A percentile compares a stretch with the other conserved stretches of the same genome.
Evolutionary conservation across 2,888 invertebrate genomes (phyloP).

Genomic region (Rotaria socialis): DNA sequence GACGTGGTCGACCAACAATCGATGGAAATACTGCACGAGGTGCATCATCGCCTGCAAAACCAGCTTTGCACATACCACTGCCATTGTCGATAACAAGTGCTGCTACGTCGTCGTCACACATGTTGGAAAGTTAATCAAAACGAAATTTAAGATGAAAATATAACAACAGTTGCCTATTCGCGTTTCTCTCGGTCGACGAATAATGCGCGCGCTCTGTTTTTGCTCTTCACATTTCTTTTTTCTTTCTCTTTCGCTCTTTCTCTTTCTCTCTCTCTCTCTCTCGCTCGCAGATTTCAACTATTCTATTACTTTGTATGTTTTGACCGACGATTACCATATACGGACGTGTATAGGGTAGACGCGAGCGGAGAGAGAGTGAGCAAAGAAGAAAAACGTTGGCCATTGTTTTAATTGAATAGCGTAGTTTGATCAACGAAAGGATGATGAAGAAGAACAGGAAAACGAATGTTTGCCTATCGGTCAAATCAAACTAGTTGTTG

Average conservation of each 20-base stretch:
- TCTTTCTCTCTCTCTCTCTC: not conserved
- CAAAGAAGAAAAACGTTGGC: not conserved
- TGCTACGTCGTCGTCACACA: slow-evolving; percentile 47
- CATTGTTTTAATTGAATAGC: slow-evolving; percentile 11
- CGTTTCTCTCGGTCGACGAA: too few species aligned
- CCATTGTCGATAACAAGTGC: slow-evolving; percentile 47
- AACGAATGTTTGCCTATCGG: not conserved
- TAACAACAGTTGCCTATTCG: not conserved
- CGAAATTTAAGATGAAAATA: not conserved
- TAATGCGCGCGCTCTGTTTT: too few species aligned
- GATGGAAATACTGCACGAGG: slow-evolving; percentile 47
- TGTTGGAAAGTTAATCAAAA: not conserved
- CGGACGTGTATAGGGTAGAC: not conserved
- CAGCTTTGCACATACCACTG: slow-evolving; percentile 46
- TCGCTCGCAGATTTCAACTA: not conserved
- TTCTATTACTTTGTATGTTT: not conserved
- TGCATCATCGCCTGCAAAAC: slow-evolving; percentile 47
- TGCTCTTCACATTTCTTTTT: not conserved
- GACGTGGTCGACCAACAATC: slow-evolving; percentile 47
- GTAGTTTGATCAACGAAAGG: not conserved
- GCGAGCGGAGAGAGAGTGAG: not conserved
- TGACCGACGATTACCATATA: slow-evolving; percentile 27
- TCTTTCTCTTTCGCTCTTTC: not conserved
- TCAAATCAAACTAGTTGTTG: not conserved
- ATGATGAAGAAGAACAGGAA: slow-evolving; percentile 15